phyloP scores from a whole-genome alignment of 53 echinoderm and acorn worm species.

The Luidia sarsii region DNA sequence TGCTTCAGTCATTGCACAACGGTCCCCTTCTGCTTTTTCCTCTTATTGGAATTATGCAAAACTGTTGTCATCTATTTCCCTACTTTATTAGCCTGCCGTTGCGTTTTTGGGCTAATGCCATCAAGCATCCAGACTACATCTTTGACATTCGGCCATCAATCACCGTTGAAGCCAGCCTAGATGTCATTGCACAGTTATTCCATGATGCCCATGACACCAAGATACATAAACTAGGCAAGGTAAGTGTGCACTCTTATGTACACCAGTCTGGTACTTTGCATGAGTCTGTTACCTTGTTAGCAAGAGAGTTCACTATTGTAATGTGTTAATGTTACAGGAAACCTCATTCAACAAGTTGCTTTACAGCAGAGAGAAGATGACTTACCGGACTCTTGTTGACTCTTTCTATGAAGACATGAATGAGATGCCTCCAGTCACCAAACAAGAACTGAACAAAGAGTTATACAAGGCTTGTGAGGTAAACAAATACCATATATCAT shows the following conservation, averaged over 20 bases:
- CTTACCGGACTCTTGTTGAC: conserved; percentile 70
- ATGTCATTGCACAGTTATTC: conserved; percentile 79
- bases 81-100: conserved; percentile 72
- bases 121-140: conserved; percentile 86
- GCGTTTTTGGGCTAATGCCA: conserved; percentile 85
- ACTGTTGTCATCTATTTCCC: too few species aligned
- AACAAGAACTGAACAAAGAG: conserved; percentile 68
- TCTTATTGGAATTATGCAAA: too few species aligned
- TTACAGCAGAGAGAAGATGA: conserved; percentile 76
- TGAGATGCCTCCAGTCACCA: conserved; percentile 60
- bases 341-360: conserved; percentile 76
- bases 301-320: not conserved
- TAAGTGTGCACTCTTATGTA: not conserved
- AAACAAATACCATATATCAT: too few species aligned
- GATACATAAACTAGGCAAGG: conserved; percentile 52
- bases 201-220: conserved; percentile 75
- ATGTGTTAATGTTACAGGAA: conserved; percentile 44
- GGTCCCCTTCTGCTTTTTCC: too few species aligned
- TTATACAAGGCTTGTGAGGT: conserved; percentile 74
- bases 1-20: too few species aligned
- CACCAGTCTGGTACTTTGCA: conserved; percentile 2
- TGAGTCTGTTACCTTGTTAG: too few species aligned
- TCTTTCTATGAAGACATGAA: conserved; percentile 66
- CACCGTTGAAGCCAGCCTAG: conserved; percentile 72
- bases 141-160: conserved; percentile 86